Evolutionary conservation across 2,888 invertebrate genomes (phyloP), one percentile per base, ranked within the genome.

Genomic region (Baccha elongata): DNA sequence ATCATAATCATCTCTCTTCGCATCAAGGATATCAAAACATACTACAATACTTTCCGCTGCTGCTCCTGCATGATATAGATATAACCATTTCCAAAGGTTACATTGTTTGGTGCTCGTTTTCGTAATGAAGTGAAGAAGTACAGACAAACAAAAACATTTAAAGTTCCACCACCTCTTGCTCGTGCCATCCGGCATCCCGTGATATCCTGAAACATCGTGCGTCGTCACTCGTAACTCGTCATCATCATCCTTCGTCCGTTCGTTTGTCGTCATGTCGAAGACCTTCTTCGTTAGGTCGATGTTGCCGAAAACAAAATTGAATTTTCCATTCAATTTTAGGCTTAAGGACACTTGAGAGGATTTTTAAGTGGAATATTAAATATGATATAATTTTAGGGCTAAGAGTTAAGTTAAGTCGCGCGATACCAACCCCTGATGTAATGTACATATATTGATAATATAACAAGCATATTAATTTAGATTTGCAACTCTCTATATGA

Each of bases 351-450:
- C 79, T 79, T 55, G 73, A 79, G 62, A 74, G 48, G 53, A 68
- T 68, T 79, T 79, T 79, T 79, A 79, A 79, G 79, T 79, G 68
- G 79, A 79, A 79, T 79, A 79, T 79, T 74, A 79, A 79, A 79
- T 79, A 79, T 74, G 73, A 79, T 68, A 62, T 74, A 37, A 62
- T 60, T 67, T 23, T 32, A 67, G 62, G 67, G 67, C 53, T 52
- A 52, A 50, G 62, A 21, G 8, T 35, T 26, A 19, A 48, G 48
- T 26, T 11, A 46, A 46, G 23, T 48, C 26, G 26, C 50, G 50
- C 50, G 23, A 35, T 8, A 13, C 46, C 67, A 46, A 53, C 73
- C 67, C 73, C 64, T 64, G 40, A 21, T 17, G 11, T 15, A 15
- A 29, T 15, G n/a, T n/a, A n/a, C n/a, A 26, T 48, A 44, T 46